A percentile compares a stretch with the other conserved stretches of the same genome.
Evolutionary conservation across 2,797 vertebrate species (phyloP).

Genomic region (Pangasius larnaudii): DNA sequence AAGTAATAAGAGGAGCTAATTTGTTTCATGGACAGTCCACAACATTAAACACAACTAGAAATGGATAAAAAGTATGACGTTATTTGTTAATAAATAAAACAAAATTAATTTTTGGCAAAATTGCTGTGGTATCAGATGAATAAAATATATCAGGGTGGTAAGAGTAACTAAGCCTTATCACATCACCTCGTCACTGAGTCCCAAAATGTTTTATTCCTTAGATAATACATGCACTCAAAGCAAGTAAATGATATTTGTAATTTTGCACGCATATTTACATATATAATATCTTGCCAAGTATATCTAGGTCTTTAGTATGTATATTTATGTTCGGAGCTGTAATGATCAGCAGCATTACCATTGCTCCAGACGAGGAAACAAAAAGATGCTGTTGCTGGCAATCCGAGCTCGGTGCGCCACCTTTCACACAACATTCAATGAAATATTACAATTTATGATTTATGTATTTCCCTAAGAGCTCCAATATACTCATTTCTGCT

Average conservation of each 20-base stretch:
- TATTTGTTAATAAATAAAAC: not conserved
- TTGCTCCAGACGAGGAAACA: not conserved
- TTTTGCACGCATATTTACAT: not conserved
- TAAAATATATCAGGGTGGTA: not conserved
- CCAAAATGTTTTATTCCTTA: no score
- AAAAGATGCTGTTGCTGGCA: not conserved
- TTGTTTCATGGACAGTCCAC: no score
- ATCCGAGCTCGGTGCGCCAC: not conserved
- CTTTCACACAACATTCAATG: constrained; percentile 17
- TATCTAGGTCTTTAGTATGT: not conserved
- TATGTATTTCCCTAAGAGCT: constrained; percentile 20
- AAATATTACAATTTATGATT: constrained; percentile 21
- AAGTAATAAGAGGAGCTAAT: no score
- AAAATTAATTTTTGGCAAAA: not conserved
- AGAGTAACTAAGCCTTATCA: not conserved
- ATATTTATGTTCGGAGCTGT: not conserved
- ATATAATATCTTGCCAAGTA: not conserved
- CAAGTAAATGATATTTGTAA: not conserved
- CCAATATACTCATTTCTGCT: constrained; percentile 30
- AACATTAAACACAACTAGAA: not conserved
- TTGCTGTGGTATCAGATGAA: not conserved
- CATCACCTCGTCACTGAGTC: not conserved
- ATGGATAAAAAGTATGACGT: not conserved
- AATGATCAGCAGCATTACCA: not conserved
- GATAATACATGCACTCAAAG: no score